Base-by-base conservation (phyloP, 2,797 vertebrate species). In the Galaxias olidus region DNA sequence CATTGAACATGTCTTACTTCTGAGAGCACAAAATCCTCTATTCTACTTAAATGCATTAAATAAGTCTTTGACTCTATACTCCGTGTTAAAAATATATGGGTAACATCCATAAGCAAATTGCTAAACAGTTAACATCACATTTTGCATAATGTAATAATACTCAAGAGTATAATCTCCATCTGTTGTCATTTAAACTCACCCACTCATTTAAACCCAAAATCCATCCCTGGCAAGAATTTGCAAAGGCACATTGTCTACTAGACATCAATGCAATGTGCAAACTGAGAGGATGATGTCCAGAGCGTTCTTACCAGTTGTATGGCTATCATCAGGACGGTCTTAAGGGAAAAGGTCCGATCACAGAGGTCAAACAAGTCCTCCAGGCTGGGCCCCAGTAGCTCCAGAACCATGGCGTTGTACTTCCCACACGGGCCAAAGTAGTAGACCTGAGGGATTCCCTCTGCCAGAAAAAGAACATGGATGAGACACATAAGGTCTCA, bases 361-460 rank as follows among this genome's bases (percentile, higher is more conserved):
- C 97, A 99, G 81, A 99, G 93, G 88, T 99, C 97, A 4, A 99
- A 99, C 70, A 99, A 93, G 84, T 99, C 97, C 87, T 99, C 97
- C 85, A 99, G 92, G 90, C 97, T 99, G 71, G 97, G 97, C 48
- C 97, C 97, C 0, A 99, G 93, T 78, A 99, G 92, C 90, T 99
- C 97, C 91, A 99, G 89, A 80, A 99, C 97, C 97, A 99, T 99
- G 84, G 97, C 97, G 0, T 99, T 99, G 89, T 98, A 99, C 89
- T 99, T 99, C 76, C 97, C 97, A 0, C 97, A 99, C 8, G 97
- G 97, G 63, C 97, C 97, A 52, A 99, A 99, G 88, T 99, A 99
- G 87, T 96, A 98, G 86, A 99, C 97, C 94, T 98, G 97, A 91
- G 97, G 97, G 87, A 99, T 94, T 84, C 97, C 97, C 94, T 98